Base-by-base conservation (phyloP, 1,140 invertebrate genomes). In the Dufourea novaeangliae region DNA sequence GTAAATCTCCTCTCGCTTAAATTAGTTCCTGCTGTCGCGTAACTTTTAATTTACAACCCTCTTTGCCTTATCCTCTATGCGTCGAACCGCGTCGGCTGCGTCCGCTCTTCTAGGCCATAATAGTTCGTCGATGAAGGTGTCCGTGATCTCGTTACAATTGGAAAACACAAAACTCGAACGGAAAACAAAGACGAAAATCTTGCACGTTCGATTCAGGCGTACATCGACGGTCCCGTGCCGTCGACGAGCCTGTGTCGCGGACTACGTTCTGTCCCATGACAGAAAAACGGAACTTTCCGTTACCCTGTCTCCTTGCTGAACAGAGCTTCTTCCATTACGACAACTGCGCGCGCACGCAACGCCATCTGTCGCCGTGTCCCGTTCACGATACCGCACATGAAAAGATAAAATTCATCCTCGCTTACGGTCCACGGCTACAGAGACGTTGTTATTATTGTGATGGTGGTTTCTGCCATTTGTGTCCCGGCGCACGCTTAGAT, bases 231-330 rank as follows among this genome's bases (percentile, higher is more conserved):
- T n/a, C n/a, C 34, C 34, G 34, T n/a, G 7, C 39, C 39, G 7
- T 41, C 52, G 61, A 71, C 32, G 54, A 20, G 44, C 37, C 67
- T 46, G 8, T 22, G 56, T 73, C 69, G 37, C 25, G 46, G 32
- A 25, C 67, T 29, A 54, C 27, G 25, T 12, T 64, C 50, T 46
- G 46, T 22, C 22, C 27, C 63, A 44, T 44, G 67, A 27, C 64
- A 78, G 54, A 71, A 46, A 11, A 22, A 27, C 46, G 27, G 68
- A 64, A 68, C 72, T 57, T n/a, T 57, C 22, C 81, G 52, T 41
- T 86, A 86, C 84, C 82, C 84, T 86, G 84, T 86, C 71, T 86
- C 76, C 81, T 78, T 61, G 34, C 75, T 62, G 50, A 86, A 84
- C 82, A 79, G 81, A 84, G 71, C 72, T 57, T 76, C 63, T n/a